Conservation (phyloP, 1,140 invertebrate genomes). For the Drosophila bifasciata region DNA sequence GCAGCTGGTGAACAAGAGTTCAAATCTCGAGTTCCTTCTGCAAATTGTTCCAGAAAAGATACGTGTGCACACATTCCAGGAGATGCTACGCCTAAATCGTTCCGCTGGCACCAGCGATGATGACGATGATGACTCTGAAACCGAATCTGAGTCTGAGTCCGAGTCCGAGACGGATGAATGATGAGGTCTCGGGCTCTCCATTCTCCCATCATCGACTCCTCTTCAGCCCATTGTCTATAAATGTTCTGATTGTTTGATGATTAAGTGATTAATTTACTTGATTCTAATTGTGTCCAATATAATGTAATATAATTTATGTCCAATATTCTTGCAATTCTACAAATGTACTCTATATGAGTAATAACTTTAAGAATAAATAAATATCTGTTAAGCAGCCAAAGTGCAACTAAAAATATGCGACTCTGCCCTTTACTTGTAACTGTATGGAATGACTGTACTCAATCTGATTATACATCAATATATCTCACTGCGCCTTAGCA, state of each 20-base stretch:
- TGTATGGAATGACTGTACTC: background rate
- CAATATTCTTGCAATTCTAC: too few species aligned
- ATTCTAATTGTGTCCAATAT: too few species aligned
- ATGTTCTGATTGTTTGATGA: background rate
- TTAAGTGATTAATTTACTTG: too few species aligned
- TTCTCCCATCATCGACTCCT: conserved; percentile 2
- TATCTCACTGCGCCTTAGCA: too few species aligned
- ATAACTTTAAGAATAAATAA: too few species aligned
- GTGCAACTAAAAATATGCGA: too few species aligned
- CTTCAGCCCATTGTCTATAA: too few species aligned
- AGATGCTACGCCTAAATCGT: conserved; percentile 69
- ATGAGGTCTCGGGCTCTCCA: background rate
- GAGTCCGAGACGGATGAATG: conserved; percentile 35
- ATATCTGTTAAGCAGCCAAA: too few species aligned
- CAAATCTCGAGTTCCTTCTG: conserved; percentile 72
- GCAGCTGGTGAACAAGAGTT: conserved; percentile 68
- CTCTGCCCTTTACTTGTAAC: too few species aligned
- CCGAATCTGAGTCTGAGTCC: conserved; percentile 29
- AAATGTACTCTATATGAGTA: too few species aligned
- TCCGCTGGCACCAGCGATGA: conserved; percentile 49
- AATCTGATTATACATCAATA: background rate
- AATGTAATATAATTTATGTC: too few species aligned
- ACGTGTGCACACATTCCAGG: conserved; percentile 74
- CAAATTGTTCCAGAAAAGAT: conserved; percentile 83
- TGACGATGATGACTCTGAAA: conserved; percentile 32